These are phyloP conservation scores for Rhamnusium bicolor DNA, from an alignment of 2,888 invertebrate species.

Conservation along the genomic window DNA sequence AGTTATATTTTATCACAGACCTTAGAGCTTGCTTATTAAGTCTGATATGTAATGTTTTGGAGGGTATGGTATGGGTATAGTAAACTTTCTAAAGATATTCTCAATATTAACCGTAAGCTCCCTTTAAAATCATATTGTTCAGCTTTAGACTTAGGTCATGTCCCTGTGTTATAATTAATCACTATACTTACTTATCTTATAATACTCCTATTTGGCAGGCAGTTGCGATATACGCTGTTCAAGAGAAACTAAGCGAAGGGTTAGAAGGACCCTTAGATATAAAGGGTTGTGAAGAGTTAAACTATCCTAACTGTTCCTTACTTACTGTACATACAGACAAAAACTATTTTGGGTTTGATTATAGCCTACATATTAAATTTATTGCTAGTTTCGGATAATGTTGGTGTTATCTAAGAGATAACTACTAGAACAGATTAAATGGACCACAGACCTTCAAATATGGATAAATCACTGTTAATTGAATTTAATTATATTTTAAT, in stretches of 20 bases:
- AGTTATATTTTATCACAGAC: not conserved
- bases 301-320: constrained; percentile 31
- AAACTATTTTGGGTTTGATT: constrained; percentile 33
- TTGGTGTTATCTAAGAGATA: constrained; percentile 1
- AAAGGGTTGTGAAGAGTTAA: constrained; percentile 42
- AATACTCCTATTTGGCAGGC: constrained; percentile 36
- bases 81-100: constrained; percentile 39
- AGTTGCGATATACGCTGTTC: constrained; percentile 30
- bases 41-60: not conserved
- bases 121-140: constrained; percentile 17
- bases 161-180: constrained; percentile 48
- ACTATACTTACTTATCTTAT: constrained; percentile 42
- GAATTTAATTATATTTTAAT: not conserved
- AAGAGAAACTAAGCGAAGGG: constrained; percentile 34
- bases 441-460: no score
- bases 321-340: constrained; percentile 11
- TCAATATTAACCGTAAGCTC: constrained; percentile 14
- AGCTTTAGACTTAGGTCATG: constrained; percentile 40
- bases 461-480: no score
- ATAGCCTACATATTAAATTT: constrained; percentile 25
- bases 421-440: not conserved
- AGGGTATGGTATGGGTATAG: not conserved
- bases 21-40: not conserved
- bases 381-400: not conserved
- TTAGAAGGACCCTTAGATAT: constrained; percentile 26